Conservation (phyloP, 2,797 vertebrate genomes). For the Tenualosa thibaudeaui region DNA sequence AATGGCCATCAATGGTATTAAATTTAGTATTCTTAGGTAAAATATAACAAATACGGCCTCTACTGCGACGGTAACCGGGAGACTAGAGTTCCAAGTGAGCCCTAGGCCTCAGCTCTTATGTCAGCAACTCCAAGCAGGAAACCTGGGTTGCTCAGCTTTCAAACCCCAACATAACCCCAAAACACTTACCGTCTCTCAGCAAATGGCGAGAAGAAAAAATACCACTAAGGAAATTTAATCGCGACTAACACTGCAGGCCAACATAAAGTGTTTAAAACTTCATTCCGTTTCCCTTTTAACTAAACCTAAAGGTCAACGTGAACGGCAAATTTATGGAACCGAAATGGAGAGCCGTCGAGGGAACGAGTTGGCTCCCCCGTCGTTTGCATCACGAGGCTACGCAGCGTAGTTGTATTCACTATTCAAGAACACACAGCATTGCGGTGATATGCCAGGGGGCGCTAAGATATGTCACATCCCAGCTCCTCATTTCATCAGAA, state of each 20-base stretch:
- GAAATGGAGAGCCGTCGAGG: constrained; percentile 67
- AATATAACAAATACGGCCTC: constrained; percentile 45
- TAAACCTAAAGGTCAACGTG: constrained; percentile 62
- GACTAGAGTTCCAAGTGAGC: constrained; percentile 70
- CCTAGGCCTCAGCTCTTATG: constrained; percentile 65
- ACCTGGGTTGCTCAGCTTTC: constrained; percentile 40
- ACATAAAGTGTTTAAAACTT: constrained; percentile 50
- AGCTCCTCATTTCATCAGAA: neutral
- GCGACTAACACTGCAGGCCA: constrained; percentile 12
- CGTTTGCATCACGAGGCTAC: constrained; percentile 53
- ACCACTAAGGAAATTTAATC: neutral
- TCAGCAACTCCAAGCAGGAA: constrained; percentile 48
- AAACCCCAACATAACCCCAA: constrained; percentile 23
- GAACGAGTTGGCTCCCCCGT: constrained; percentile 49
- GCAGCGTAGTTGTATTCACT: constrained; percentile 33
- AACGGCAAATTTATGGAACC: constrained; percentile 53
- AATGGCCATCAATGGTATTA: neutral
- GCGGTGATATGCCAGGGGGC: constrained; percentile 49
- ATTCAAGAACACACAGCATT: constrained; percentile 23
- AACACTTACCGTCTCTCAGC: constrained; percentile 68
- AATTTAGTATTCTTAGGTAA: neutral
- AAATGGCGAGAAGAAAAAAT: constrained; percentile 28
- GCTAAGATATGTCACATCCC: constrained; percentile 36
- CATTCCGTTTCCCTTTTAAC: constrained; percentile 57
- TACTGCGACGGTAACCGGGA: constrained; percentile 53